A percentile compares a stretch with the other conserved stretches of the same genome.
phyloP scores from a whole-genome alignment of 2,113 vertebrate species.

The Sula dactylatra region DNA sequence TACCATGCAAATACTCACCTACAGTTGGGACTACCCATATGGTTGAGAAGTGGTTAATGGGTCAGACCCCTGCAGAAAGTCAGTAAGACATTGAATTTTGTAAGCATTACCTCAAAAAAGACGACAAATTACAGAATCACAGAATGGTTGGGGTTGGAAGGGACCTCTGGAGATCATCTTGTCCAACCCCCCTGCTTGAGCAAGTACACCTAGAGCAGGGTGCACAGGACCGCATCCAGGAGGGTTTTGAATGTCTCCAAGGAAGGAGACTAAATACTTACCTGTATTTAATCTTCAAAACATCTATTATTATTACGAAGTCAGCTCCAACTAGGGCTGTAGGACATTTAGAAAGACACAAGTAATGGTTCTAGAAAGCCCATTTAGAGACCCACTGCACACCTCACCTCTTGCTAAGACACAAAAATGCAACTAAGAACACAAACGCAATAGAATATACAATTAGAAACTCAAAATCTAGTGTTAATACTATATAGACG shows the following conservation, averaged over 20 bases:
- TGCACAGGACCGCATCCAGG: no score
- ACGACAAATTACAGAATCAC: neutral
- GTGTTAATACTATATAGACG: neutral
- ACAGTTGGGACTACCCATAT: no score
- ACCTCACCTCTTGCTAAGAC: neutral
- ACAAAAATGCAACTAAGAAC: neutral
- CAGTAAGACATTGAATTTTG: neutral
- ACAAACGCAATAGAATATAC: neutral
- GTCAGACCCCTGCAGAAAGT: neutral
- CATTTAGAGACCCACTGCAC: neutral
- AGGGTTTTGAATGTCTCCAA: no score
- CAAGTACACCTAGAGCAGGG: no score
- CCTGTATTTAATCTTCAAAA: neutral
- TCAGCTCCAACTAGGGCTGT: neutral
- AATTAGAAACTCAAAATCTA: neutral
- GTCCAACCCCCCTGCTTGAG: no score
- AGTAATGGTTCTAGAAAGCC: neutral
- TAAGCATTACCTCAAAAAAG: neutral
- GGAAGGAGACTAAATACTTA: no score
- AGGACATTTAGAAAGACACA: neutral
- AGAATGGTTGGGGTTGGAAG: no score
- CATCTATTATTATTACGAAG: neutral
- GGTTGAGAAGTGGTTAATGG: neutral
- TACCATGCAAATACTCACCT: neutral
- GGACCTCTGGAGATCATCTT: no score